A percentile compares a stretch with the other conserved stretches of the same genome.
Evolutionary conservation across 1,140 invertebrate species (phyloP).

Genomic region (Procambarus virginalis): DNA sequence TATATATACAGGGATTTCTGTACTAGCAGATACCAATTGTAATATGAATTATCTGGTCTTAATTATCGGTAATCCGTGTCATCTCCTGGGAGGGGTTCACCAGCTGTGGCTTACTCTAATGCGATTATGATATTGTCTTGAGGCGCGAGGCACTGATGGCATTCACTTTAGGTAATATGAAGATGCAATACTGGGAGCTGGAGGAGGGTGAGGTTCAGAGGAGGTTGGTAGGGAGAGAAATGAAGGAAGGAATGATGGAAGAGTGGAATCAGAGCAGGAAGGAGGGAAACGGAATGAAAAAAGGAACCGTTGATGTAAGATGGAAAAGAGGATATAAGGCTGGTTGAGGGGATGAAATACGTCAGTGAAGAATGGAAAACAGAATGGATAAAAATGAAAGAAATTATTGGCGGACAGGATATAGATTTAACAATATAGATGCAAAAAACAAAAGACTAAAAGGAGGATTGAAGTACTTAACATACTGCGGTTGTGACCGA

Average conservation of each 20-base stretch:
- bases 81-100: background rate
- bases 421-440: too few species aligned
- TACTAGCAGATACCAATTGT: background rate
- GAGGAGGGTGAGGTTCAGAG: background rate
- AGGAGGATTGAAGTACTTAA: too few species aligned
- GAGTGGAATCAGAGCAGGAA: background rate
- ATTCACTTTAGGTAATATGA: background rate
- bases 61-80: constrained; percentile 11
- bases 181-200: background rate
- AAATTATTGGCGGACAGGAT: too few species aligned
- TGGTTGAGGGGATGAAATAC: too few species aligned
- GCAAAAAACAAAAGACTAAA: too few species aligned
- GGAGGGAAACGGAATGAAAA: too few species aligned
- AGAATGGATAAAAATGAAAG: too few species aligned
- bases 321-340: too few species aligned
- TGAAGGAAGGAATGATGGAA: background rate
- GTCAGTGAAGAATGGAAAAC: too few species aligned
- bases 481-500: too few species aligned
- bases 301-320: too few species aligned
- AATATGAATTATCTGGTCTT: background rate
- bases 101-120: constrained; percentile 13
- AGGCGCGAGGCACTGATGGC: background rate
- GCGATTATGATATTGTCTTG: constrained; percentile 30
- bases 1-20: background rate
- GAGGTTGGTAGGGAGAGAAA: background rate